Conservation (phyloP, 2,888 invertebrate species). For the Caenorhabditis sulstoni region DNA sequence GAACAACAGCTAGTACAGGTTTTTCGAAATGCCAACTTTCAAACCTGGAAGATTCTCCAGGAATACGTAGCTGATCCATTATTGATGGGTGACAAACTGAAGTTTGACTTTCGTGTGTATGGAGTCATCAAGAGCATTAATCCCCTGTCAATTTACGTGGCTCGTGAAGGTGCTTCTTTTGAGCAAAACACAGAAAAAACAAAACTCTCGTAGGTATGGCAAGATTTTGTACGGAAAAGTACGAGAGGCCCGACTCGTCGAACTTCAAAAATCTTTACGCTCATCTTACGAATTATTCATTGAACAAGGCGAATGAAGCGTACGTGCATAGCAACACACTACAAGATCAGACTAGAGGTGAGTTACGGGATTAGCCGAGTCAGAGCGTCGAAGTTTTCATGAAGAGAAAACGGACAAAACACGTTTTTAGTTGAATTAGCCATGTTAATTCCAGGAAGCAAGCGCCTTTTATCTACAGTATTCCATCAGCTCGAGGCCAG, state of each 20-base stretch:
- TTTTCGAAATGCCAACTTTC: neutral
- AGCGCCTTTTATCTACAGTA: slow-evolving; percentile 82
- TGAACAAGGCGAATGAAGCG: slow-evolving; percentile 82
- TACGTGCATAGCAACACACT: slow-evolving; percentile 81
- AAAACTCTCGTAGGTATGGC: slow-evolving; percentile 80
- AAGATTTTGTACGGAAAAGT: slow-evolving; percentile 82
- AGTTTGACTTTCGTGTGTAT: slow-evolving; percentile 83
- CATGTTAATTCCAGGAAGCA: slow-evolving; percentile 81
- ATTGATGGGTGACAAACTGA: slow-evolving; percentile 81
- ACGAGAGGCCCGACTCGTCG: slow-evolving; percentile 81
- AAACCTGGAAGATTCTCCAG: slow-evolving; percentile 60
- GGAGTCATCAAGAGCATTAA: slow-evolving; percentile 82
- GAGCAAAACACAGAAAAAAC: no score
- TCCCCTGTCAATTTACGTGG: slow-evolving; percentile 81
- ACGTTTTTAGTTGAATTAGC: no score
- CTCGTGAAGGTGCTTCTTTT: slow-evolving; percentile 78
- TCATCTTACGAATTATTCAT: slow-evolving; percentile 83
- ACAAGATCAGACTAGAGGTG: slow-evolving; percentile 78
- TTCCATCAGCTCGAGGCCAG: slow-evolving; percentile 80
- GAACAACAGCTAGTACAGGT: slow-evolving; percentile 77
- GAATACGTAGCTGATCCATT: slow-evolving; percentile 82
- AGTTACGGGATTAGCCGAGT: neutral
- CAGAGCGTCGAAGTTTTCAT: neutral
- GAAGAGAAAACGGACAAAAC: no score
- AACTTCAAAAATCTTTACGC: slow-evolving; percentile 82